These are phyloP conservation scores for Ganaspis sp. DNA, from an alignment of 1,140 invertebrate species.

Conservation along the genomic window DNA sequence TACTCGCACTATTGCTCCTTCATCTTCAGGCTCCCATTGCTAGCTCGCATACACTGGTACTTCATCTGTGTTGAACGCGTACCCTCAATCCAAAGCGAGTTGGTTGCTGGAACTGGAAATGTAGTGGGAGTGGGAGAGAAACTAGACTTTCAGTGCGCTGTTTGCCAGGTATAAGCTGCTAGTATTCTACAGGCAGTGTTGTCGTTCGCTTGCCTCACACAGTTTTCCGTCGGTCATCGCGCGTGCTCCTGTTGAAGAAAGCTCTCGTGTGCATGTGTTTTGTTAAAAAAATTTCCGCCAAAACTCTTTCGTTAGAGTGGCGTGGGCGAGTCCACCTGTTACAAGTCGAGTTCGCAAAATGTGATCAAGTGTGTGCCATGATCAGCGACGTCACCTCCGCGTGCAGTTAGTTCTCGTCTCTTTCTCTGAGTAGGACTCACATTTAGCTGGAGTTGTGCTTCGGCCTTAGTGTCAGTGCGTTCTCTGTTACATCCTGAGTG, in stretches of 20 bases:
- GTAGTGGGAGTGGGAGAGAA: slow-evolving; percentile 56
- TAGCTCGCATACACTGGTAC: background rate
- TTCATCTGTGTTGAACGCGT: slow-evolving; percentile 39
- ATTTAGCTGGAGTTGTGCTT: background rate
- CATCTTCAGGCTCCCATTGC: too few species aligned
- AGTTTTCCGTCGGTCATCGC: slow-evolving; percentile 38
- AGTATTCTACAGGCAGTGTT: slow-evolving; percentile 52
- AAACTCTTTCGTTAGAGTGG: background rate
- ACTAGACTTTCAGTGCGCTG: slow-evolving; percentile 57
- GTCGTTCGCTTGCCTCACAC: slow-evolving; percentile 38
- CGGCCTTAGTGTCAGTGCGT: slow-evolving; percentile 1
- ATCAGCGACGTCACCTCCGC: slow-evolving; percentile 15
- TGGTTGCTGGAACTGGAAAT: slow-evolving; percentile 33
- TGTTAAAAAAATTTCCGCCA: background rate
- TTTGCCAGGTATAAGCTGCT: slow-evolving; percentile 25
- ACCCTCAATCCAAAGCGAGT: slow-evolving; percentile 53
- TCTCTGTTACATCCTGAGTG: slow-evolving; percentile 4
- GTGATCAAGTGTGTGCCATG: slow-evolving; percentile 29
- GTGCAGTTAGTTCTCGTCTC: slow-evolving; percentile 18
- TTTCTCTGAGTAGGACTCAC: background rate
- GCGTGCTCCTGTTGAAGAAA: slow-evolving; percentile 47
- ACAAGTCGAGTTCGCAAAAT: background rate
- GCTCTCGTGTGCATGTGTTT: slow-evolving; percentile 17
- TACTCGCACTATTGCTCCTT: too few species aligned
- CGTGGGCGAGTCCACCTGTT: slow-evolving; percentile 11